Conservation (phyloP, 2,797 vertebrate species). For the Chromis chromis region DNA sequence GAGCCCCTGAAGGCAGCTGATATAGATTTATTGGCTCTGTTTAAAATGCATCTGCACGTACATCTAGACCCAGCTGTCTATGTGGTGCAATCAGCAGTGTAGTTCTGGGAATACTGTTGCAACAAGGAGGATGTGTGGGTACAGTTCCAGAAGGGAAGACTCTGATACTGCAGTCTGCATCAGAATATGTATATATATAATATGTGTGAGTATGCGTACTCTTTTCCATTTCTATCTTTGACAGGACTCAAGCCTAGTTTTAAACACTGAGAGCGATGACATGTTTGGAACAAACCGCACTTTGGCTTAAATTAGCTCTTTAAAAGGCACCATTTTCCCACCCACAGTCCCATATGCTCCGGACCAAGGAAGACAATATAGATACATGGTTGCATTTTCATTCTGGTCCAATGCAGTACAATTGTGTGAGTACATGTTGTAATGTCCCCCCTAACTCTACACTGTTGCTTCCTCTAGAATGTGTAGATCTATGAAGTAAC, state of each 20-base stretch:
- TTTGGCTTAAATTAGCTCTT: conserved; percentile 4
- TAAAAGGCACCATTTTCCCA: neutral
- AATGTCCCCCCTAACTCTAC: too few relatives aligned
- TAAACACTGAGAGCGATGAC: conserved; percentile 10
- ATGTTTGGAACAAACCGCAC: neutral
- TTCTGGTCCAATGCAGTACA: neutral
- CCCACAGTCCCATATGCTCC: neutral
- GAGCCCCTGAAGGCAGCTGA: conserved; percentile 63
- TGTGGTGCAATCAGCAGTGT: conserved; percentile 58
- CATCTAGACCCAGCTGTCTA: conserved; percentile 59
- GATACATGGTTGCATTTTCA: neutral
- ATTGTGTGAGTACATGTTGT: neutral
- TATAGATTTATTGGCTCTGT: conserved; percentile 70
- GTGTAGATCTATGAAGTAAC: too few relatives aligned
- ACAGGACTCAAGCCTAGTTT: conserved; percentile 12
- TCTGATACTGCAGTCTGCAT: conserved; percentile 52
- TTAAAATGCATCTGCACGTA: conserved; percentile 72
- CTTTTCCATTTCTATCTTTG: conserved; percentile 11
- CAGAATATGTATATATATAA: conserved; percentile 17
- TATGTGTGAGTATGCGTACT: conserved; percentile 1
- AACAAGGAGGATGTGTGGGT: conserved; percentile 43
- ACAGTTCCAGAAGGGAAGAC: conserved; percentile 57
- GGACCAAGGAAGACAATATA: neutral
- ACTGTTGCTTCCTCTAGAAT: too few relatives aligned
- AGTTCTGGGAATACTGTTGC: conserved; percentile 54